Evolutionary conservation across 2,797 vertebrate species (phyloP), one percentile per base, ranked within the genome.

Genomic region (Tachyglossus aculeatus): DNA sequence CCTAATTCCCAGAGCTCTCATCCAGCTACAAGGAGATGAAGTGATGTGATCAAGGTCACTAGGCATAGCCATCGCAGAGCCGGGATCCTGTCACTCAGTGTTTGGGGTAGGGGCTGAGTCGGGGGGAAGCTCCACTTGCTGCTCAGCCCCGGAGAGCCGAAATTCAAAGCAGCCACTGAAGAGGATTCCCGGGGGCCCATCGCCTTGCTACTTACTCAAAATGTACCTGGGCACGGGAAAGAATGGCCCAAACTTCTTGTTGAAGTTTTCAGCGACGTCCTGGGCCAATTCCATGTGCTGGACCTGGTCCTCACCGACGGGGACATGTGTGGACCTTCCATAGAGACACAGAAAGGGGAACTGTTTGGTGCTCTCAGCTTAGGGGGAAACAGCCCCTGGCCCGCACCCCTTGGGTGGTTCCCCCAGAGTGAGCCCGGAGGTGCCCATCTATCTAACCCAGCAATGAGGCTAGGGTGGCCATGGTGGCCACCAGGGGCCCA

Each of bases 241-340:
- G 85, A 96, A 87, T 34, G 94, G 88, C 68, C 96, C 96, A 5
- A 94, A 98, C 74, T 85, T 93, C 77, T 93, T 86, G 93, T 98
- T 99, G 91, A 99, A 98, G 82, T 92, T 92, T 29, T 93, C 94
- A 48, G 96, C 96, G 57, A 95, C 89, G 78, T 98, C 96, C 88
- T 97, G 96, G 63, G 95, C 94, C 66, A 99, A 92, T 87, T 98
- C 96, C 86, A 99, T 89, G 88, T 99, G 97, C 87, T 96, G 95
- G 84, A 97, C 89, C 93, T 98, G 98, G 83, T 99, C 98, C 86
- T 98, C 96, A 70, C 97, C 97, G 19, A 99, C 95, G 0, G 98
- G 98, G 77, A 99, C 94, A 48, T 88, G 95, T 72, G 97, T 97
- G 67, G 98, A 96, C 91, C 97, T 99, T 84, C 88, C 90, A 93